Evolutionary conservation across 53 echinoderm and acorn worm genomes (phyloP), one percentile per base, ranked within the genome.

Genomic region (Antedon mediterranea): DNA sequence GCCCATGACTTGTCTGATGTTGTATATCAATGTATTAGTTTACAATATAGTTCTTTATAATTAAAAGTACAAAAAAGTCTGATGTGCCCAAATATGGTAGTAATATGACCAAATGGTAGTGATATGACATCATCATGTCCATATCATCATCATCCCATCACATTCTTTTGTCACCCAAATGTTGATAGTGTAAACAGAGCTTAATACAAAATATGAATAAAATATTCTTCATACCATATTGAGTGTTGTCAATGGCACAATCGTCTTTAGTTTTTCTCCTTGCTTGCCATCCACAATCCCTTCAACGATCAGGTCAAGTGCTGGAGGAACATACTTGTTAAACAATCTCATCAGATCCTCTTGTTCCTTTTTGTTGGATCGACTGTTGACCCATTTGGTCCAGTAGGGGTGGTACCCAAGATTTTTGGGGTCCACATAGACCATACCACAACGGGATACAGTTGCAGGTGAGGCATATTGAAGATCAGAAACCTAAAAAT

Each of bases 391-490:
- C 92, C 92, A 98, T 78, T 89, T 89, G 81, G 92, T 82, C 98
- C 98, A 98, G 90, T 81, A 98, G 34, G 98, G 98, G 28, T 78
- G 73, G 85, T 92, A 98, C 31, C 98, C 98, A 13, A 98, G 84
- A 83, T 98, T 98, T 93, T 98, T 98, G 30, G 98, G 98, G 85
- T 98, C 98, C 0, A 98, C 98, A 32, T 86, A 98, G 37, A 98
- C 98, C 98, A 98, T 98, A 79, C 98, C 98, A 70, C 98, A 98
- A 30, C 98, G 88, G 44, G 98, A 98, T 73, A 98, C 98, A 7
- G 98, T 98, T 71, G 98, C 98, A 0, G 98, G 98, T 4, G 98
- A 98, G 42, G 98, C 98, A 74, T 93, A 98, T 79, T 98, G 98
- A 3, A 98, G 86, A 71, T 98, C 98, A 0, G 92, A 92, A 13